These are phyloP conservation scores for Phoronis australis DNA, from an alignment of 2,888 invertebrate species.

Conservation along the genomic window DNA sequence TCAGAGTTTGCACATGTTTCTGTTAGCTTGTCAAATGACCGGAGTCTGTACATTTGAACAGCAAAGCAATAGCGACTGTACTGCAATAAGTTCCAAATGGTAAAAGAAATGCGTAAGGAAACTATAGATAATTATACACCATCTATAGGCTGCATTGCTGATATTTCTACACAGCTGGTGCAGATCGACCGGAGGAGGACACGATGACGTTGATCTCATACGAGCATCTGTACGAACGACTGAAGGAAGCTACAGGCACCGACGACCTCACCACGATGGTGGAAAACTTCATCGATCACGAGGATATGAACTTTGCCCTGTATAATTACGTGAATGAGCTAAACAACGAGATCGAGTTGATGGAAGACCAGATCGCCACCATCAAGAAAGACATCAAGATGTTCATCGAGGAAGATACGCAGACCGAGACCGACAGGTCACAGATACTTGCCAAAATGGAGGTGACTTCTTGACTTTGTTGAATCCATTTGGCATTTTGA, in stretches of 20 bases:
- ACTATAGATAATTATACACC: no score
- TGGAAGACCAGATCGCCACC: conserved; percentile 48
- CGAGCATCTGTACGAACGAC: conserved; percentile 67
- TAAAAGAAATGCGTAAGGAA: no score
- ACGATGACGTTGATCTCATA: conserved; percentile 67
- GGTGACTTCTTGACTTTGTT: no score
- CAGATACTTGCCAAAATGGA: conserved; percentile 26
- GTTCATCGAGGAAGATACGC: conserved; percentile 27
- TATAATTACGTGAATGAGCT: conserved; percentile 85
- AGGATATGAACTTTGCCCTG: conserved; percentile 83
- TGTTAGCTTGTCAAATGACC: no score
- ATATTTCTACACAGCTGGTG: no score
- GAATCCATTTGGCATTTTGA: no score
- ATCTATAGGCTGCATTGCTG: no score
- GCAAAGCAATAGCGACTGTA: no score
- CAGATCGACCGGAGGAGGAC: conserved; percentile 62
- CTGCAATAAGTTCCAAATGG: no score
- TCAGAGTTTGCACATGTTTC: no score
- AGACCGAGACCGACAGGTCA: conserved; percentile 19
- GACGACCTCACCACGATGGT: conserved; percentile 56
- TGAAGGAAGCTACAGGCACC: conserved; percentile 57
- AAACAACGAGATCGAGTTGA: conserved; percentile 57
- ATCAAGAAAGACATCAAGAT: conserved; percentile 53
- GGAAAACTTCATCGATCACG: conserved; percentile 70
- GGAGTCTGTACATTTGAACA: no score